These are phyloP conservation scores for Phortica okadai DNA, from an alignment of 2,888 invertebrate species.

Conservation along the genomic window DNA sequence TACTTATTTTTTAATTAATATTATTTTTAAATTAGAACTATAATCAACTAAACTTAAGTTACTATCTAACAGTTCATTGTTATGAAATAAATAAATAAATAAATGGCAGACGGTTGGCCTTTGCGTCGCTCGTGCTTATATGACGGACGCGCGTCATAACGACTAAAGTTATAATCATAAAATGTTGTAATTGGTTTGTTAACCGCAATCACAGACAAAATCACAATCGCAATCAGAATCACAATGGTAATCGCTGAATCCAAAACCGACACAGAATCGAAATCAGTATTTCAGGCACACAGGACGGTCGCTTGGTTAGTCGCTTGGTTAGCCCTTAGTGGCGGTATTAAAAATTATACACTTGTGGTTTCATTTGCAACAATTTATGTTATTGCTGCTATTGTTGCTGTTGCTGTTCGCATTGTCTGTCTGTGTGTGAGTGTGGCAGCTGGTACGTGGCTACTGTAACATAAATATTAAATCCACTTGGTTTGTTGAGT, in stretches of 20 bases:
- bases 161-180: conserved; percentile 14
- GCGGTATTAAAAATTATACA: conserved; percentile 9
- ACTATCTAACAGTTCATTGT: too few species aligned
- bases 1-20: too few species aligned
- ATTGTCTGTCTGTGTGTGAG: background rate
- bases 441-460: background rate
- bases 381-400: conserved; percentile 9
- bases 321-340: background rate
- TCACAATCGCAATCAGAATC: background rate
- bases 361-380: conserved; percentile 15
- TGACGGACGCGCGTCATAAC: background rate
- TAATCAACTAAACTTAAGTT: too few species aligned
- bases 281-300: conserved; percentile 1
- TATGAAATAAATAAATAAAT: too few species aligned
- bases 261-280: background rate
- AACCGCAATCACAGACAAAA: conserved; percentile 1
- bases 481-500: background rate
- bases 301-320: too few species aligned
- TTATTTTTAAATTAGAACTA: too few species aligned
- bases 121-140: background rate
- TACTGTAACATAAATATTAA: background rate
- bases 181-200: conserved; percentile 20
- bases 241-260: background rate
- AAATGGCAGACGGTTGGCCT: background rate
- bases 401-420: background rate